Base-by-base conservation (phyloP, 2,113 vertebrate genomes). In the Peucedramus taeniatus region DNA sequence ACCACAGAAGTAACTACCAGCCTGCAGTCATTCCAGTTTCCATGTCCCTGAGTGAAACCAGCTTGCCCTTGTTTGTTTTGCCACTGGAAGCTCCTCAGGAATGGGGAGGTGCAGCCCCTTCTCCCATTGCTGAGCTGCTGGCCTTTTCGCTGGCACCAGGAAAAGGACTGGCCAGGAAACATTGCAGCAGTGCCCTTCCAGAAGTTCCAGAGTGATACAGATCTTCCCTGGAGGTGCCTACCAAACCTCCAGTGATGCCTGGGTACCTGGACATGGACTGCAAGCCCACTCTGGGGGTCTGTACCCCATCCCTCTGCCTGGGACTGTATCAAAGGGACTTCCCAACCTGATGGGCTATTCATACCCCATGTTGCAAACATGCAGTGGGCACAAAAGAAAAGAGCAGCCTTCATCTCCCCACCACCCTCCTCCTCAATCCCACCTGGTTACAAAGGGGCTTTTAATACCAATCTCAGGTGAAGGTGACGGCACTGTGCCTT, bases 391-490 rank as follows among this genome's bases (percentile, higher is more conserved):
- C 45, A 84, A 84, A 81, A 86, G 44, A n/a, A 63, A 79, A 63
- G 9, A 69, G 26, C 22, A 75, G n/a, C 74, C 31, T 72, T 87
- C 40, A 14, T 28, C 27, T 63, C 28, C 14, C 44, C 24, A 54
- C n/a, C 51, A 40, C 53, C 14, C 47, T 79, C 80, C 80, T 90
- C 42, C 51, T 79, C 75, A 77, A 20, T 71, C 40, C 72, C 7
- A 13, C 13, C 27, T 30, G 28, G 35, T 89, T 94, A 92, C 71
- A 91, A 94, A 96, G 57, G 35, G 37, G 61, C 27, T 40, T 96
- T 97, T 95, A 92, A 92, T 85, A 87, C 65, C 70, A 69, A 72
- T 64, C 89, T 69, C 39, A 59, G 89, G 81, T 45, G 77, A 92
- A 94, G 87, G 85, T 78, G 84, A 92, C 78, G 92, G 88, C 2